Evolutionary conservation across 2,888 invertebrate genomes (phyloP).

Genomic region (Ochropleura plecta): DNA sequence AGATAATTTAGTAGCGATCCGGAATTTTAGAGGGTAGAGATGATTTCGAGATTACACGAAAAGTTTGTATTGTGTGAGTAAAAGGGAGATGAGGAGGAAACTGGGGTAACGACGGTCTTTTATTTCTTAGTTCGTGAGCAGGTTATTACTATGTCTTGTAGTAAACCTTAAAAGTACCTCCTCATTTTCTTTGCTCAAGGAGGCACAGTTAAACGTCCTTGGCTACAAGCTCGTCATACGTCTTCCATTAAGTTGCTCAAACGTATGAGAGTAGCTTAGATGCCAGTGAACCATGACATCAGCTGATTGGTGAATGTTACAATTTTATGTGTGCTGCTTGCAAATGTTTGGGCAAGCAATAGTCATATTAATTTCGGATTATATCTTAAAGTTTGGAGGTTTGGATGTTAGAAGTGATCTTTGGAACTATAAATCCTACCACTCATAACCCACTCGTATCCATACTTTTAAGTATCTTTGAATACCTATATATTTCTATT

Average conservation of each 20-base stretch:
- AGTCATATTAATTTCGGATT: too few relatives aligned
- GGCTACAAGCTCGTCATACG: background rate
- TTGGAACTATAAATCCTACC: too few relatives aligned
- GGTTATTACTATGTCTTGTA: conserved; percentile 48
- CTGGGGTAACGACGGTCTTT: conserved; percentile 43
- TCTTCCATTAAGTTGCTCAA: background rate
- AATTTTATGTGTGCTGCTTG: background rate
- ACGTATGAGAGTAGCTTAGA: background rate
- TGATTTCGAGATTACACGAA: conserved; percentile 23
- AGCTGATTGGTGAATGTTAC: background rate
- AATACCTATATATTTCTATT: too few relatives aligned
- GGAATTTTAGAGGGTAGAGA: conserved; percentile 36
- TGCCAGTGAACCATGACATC: background rate
- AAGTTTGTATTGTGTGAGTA: conserved; percentile 16
- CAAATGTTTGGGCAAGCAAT: background rate
- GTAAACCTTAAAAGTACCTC: conserved; percentile 38
- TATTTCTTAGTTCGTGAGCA: conserved; percentile 35
- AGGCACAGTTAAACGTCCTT: conserved; percentile 19
- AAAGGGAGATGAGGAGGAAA: conserved; percentile 10
- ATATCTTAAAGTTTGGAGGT: too few relatives aligned
- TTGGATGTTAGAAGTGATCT: too few relatives aligned
- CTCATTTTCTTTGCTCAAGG: conserved; percentile 35
- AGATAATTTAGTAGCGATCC: conserved; percentile 38
- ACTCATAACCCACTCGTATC: too few relatives aligned
- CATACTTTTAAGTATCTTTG: too few relatives aligned